Evolutionary conservation across 37 sponge, comb jelly and placozoan species (phyloP), one percentile per base, ranked within the genome.

Genomic region (Dysidea cf. avara): DNA sequence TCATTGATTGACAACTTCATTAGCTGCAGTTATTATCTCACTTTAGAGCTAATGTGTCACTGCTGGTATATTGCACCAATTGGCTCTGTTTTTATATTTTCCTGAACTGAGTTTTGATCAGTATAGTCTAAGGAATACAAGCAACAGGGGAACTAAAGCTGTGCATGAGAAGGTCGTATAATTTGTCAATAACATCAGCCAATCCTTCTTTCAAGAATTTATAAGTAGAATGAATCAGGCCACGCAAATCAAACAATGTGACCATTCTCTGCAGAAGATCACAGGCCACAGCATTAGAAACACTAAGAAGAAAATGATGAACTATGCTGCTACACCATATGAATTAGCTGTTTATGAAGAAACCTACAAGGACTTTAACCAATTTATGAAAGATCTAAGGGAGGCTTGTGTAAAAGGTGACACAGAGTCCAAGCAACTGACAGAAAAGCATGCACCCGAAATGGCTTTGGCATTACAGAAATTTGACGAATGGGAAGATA

Each of bases 101-200:
- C 56, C 32, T 32, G 7, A 53, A 26, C 11, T 14, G 9, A 21
- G 38, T 28, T 5, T 6, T 12, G 2, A 11, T 7, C 34, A 72
- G 14, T 71, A 17, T 29, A 55, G 37, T 28, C 56, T 71, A 5
- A 32, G 57, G 20, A 7, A 54, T 39, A 71, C 72, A 32, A 57
- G 72, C 7, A 71, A 71, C 21, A 18, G 72, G 46, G 52, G 62
- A 6, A 3, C 61, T 20, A 64, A 61, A 26, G 62, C 64, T 1
- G 61, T 43, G 14, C 75, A 74, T 43, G 64, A 13, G 75, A 64
- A 7, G 75, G 75, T 1, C 25, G 63, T 22, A 61, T n/a, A 62
- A 62, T 2, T 64, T 74, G 2, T 64, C n/a, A 2, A 74, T 60
- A 13, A 74, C 64, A 11, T 74, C 75, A 37, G 30, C 75, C 39